Percentiles rank a stretch among this genome's conserved stretches.
phyloP scores from a whole-genome alignment of 2,888 invertebrate genomes.

The Acrocera orbiculus region DNA sequence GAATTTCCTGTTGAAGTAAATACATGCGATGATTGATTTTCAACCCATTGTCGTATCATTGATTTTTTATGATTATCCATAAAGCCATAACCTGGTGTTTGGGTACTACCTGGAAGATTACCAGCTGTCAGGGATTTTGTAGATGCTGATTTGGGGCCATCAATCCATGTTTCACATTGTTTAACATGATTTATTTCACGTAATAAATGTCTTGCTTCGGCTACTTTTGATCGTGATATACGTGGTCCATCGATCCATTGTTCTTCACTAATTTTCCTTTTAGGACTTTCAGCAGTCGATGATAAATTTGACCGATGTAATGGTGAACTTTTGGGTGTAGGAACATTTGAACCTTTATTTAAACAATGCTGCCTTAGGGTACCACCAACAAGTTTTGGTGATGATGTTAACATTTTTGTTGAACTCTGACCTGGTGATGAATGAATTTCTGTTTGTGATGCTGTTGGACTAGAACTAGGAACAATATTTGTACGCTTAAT shows the following conservation, averaged over 20 bases:
- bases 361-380: conserved; percentile 16
- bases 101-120: conserved; percentile 20
- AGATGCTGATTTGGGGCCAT: conserved; percentile 68
- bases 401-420: conserved; percentile 19
- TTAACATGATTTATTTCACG: conserved; percentile 59
- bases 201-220: conserved; percentile 61
- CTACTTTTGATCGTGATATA: conserved; percentile 65
- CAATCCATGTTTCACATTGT: conserved; percentile 87
- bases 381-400: conserved; percentile 20
- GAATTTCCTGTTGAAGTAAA: conserved; percentile 44
- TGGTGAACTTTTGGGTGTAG: conserved; percentile 37
- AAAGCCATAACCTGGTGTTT: conserved; percentile 51
- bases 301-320: conserved; percentile 25
- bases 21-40: conserved; percentile 73
- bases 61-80: conserved; percentile 87
- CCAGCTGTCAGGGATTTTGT: conserved; percentile 33
- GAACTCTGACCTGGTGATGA: conserved; percentile 20
- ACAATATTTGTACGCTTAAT: conserved; percentile 19
- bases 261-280: conserved; percentile 51
- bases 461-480: conserved; percentile 11
- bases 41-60: conserved; percentile 88
- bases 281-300: conserved; percentile 27
- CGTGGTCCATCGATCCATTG: conserved; percentile 95
- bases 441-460: conserved; percentile 8
- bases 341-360: conserved; percentile 29